phyloP scores from a whole-genome alignment of 2,113 vertebrate genomes.

The Poicephalus gulielmi region DNA sequence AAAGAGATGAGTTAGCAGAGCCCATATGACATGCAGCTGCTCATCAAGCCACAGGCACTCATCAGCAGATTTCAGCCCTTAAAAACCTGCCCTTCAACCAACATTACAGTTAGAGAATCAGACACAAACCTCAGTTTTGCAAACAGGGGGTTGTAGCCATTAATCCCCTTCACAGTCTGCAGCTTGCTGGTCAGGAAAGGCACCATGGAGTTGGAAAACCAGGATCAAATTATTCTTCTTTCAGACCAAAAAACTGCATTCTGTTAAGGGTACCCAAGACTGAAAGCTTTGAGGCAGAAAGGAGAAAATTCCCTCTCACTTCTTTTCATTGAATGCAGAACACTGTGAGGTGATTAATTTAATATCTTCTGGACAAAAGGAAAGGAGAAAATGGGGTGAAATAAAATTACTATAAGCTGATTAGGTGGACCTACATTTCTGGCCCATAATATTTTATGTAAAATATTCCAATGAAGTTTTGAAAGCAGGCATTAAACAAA shows the following conservation, averaged over 20 bases:
- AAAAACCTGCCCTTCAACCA: background rate
- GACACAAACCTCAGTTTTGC: background rate
- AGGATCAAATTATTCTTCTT: background rate
- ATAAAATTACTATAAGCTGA: background rate
- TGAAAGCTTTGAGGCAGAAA: background rate
- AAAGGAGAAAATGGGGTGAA: background rate
- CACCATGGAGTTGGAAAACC: fast-evolving
- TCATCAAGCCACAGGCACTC: background rate
- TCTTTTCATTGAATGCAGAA: background rate
- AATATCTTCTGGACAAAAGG: background rate
- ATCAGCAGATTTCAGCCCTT: background rate
- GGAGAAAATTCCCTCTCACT: background rate
- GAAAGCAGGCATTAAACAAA: background rate
- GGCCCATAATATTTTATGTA: background rate
- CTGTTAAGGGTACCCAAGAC: background rate
- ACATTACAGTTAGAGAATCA: background rate
- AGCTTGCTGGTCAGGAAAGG: background rate
- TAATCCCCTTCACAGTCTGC: background rate
- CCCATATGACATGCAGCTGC: background rate
- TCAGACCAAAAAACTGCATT: background rate
- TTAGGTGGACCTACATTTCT: background rate
- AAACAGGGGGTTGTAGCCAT: background rate
- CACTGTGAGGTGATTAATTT: fast-evolving
- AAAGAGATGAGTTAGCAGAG: background rate
- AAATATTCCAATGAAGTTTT: background rate